Conservation (phyloP, 1,140 invertebrate genomes). For the Zaprionus kolodkinae region DNA sequence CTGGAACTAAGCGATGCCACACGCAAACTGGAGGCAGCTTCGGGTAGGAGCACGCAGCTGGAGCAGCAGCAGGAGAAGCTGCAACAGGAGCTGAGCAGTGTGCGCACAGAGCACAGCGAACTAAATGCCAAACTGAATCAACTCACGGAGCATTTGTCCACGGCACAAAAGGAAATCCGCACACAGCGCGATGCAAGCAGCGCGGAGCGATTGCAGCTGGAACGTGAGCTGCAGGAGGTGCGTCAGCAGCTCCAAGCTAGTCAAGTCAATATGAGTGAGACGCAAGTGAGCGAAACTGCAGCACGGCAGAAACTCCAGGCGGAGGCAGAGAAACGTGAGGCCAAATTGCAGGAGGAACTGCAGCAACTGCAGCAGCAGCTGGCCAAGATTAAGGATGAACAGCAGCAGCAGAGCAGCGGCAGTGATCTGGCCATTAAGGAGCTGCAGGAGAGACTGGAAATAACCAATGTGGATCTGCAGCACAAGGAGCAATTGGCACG, state of each 20-base stretch:
- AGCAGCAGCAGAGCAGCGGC: constrained; percentile 46
- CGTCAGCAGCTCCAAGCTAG: constrained; percentile 54
- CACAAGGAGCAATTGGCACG: constrained; percentile 66
- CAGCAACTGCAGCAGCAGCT: constrained; percentile 56
- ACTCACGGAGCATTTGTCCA: constrained; percentile 58
- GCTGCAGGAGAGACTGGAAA: constrained; percentile 63
- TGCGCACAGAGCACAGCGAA: constrained; percentile 35
- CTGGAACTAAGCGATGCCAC: constrained; percentile 54
- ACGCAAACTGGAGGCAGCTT: constrained; percentile 52
- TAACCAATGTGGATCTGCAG: constrained; percentile 58
- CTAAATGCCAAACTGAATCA: constrained; percentile 56
- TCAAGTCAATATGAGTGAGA: constrained; percentile 31
- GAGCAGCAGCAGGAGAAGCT: constrained; percentile 57
- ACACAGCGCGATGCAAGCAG: constrained; percentile 55
- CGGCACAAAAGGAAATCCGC: constrained; percentile 54
- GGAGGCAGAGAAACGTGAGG: constrained; percentile 41
- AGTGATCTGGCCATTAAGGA: constrained; percentile 54
- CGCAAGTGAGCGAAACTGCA: constrained; percentile 21
- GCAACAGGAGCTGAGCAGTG: constrained; percentile 56
- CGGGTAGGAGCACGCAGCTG: constrained; percentile 29
- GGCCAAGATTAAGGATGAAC: constrained; percentile 43
- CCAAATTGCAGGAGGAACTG: constrained; percentile 29
- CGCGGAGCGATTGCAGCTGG: constrained; percentile 51
- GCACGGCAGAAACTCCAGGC: constrained; percentile 45
- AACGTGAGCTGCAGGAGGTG: constrained; percentile 56